Base-by-base conservation (phyloP, 2,113 vertebrate genomes). In the Acinonyx jubatus region DNA sequence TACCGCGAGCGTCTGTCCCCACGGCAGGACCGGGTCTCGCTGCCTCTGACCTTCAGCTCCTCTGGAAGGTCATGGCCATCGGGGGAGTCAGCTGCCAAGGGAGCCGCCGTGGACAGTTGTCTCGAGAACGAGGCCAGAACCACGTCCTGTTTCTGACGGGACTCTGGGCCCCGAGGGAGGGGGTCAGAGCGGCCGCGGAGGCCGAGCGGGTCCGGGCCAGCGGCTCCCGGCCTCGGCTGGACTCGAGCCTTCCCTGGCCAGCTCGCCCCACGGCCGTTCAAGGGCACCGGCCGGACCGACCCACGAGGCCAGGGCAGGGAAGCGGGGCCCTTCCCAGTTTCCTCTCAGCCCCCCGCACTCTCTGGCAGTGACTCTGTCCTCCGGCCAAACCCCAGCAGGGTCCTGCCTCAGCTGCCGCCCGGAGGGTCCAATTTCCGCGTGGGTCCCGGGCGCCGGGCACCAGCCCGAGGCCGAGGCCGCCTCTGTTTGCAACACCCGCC, bases 1-100 rank as follows among this genome's bases (percentile, higher is more conserved):
- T 82, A 27, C 98, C 97, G 98, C 23, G 48, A 93, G 50, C 15
- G 94, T 90, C 95, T 97, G 83, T 95, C 95, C 90, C 93, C 38
- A 16, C 89, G 27, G 69, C 0, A 23, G 45, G 27, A 79, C 18
- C 0, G 18, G 89, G 61, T 65, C 73, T 91, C 0, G 5, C 97
- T 97, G 98, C 79, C 88, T 95, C 65, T 36, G 85, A 66, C 94
- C 97, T 93, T 52, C 52, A 91, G 90, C 84, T 98, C 65, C 93
- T 78, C 61, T 4, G 5, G 89, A 45, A 63, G 81, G n/a, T 79
- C 41, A 12, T 16, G 74, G 69, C 45, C 65, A 27, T 9, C 16
- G 31, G 68, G 9, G 15, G 31, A 48, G 29, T 4, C 19, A 31
- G 27, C 38, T 55, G 63, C 41, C 21, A 79, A 80, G 80, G 48